A percentile compares a stretch with the other conserved stretches of the same genome.
Evolutionary conservation across 2,113 vertebrate genomes (phyloP).

Genomic region (Tragelaphus buxtoni): DNA sequence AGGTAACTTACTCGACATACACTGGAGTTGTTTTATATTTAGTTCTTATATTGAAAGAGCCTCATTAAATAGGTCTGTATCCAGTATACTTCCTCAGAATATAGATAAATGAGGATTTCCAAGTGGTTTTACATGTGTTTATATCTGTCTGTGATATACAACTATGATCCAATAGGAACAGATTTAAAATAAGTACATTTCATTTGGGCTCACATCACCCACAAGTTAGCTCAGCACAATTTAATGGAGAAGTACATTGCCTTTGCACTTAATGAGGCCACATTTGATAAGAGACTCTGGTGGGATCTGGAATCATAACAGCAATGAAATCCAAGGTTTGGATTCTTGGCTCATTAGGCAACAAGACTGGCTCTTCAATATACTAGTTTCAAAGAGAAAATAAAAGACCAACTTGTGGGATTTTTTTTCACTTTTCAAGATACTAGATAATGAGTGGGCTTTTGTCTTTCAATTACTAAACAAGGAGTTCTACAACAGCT

Average conservation of each 20-base stretch:
- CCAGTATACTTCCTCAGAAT: background rate
- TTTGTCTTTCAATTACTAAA: constrained; percentile 6
- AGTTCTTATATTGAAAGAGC: background rate
- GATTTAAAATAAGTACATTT: constrained; percentile 74
- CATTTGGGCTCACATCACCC: constrained; percentile 70
- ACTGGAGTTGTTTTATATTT: background rate
- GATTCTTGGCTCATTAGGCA: constrained; percentile 81
- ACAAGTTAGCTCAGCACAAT: constrained; percentile 74
- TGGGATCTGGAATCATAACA: constrained; percentile 78
- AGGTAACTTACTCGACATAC: background rate
- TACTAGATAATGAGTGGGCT: constrained; percentile 33
- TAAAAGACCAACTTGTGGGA: constrained; percentile 62
- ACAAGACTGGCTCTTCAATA: constrained; percentile 72
- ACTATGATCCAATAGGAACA: constrained; percentile 54
- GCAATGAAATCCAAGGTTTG: constrained; percentile 80
- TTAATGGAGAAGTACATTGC: constrained; percentile 74
- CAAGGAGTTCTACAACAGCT: background rate
- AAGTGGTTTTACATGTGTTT: constrained; percentile 1
- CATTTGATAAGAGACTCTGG: constrained; percentile 78
- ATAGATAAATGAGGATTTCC: constrained; percentile 20
- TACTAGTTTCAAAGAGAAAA: constrained; percentile 73
- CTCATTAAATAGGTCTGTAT: background rate
- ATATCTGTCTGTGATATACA: constrained; percentile 20
- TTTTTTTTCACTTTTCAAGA: constrained; percentile 24
- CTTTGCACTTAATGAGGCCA: constrained; percentile 80